These are phyloP conservation scores for Pecten maximus DNA, from an alignment of 2,888 invertebrate genomes.

Conservation along the genomic window DNA sequence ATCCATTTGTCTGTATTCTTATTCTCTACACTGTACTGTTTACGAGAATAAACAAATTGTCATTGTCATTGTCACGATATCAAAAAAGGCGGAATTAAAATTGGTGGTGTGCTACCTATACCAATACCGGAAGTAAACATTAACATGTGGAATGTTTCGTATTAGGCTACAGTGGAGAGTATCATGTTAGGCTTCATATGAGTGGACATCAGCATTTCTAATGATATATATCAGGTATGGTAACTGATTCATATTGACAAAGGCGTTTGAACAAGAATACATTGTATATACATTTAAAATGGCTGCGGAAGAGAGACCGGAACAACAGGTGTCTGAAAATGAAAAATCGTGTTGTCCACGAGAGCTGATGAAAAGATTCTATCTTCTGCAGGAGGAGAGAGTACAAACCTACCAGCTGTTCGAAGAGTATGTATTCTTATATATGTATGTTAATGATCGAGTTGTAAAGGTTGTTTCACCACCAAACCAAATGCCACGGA, in stretches of 20 bases:
- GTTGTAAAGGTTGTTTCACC: neutral
- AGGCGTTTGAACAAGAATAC: neutral
- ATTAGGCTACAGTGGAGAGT: neutral
- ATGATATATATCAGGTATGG: neutral
- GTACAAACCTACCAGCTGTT: constrained; percentile 75
- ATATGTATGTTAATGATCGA: neutral
- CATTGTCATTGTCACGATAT: too few relatives aligned
- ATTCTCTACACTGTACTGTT: too few relatives aligned
- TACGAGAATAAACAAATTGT: too few relatives aligned
- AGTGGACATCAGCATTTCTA: neutral
- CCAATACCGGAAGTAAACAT: constrained; percentile 13
- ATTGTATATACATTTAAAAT: neutral
- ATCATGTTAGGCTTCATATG: neutral
- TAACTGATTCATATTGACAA: neutral
- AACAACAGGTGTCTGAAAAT: constrained; percentile 8
- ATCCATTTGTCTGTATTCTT: too few relatives aligned
- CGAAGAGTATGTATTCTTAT: constrained; percentile 72
- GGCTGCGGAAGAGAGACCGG: constrained; percentile 43
- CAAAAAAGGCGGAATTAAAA: too few relatives aligned
- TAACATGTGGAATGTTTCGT: neutral
- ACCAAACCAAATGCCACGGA: neutral
- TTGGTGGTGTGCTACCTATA: too few relatives aligned
- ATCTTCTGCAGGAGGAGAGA: constrained; percentile 75
- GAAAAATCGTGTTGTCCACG: constrained; percentile 51
- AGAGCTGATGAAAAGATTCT: constrained; percentile 72